These are phyloP conservation scores for Trachurus trachurus DNA, from an alignment of 2,797 vertebrate species.

Conservation along the genomic window DNA sequence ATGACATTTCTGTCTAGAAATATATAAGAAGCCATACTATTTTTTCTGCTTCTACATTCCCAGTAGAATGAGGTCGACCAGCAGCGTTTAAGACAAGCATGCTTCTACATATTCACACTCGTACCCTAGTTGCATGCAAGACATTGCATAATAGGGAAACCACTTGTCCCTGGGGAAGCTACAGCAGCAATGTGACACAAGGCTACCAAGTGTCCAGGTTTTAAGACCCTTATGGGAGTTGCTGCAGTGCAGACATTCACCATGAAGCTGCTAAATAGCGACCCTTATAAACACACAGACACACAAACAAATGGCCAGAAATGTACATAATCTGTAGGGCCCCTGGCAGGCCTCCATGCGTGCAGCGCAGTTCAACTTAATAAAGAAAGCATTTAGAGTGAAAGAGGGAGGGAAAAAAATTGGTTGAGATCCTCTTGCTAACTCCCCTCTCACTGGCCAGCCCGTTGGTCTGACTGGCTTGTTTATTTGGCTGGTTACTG, in stretches of 20 bases:
- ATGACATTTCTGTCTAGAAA: background rate
- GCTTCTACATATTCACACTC: slow-evolving; percentile 24
- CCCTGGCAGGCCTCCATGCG: slow-evolving; percentile 51
- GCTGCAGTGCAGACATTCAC: slow-evolving; percentile 69
- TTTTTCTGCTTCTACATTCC: background rate
- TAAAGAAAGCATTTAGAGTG: slow-evolving; percentile 76
- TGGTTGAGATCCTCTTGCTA: slow-evolving; percentile 34
- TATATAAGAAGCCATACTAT: background rate
- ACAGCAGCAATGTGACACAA: slow-evolving; percentile 69
- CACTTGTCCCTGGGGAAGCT: slow-evolving; percentile 32
- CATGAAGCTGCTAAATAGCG: slow-evolving; percentile 70
- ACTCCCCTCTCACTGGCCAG: slow-evolving; percentile 33
- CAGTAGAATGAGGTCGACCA: background rate
- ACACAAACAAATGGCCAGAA: slow-evolving; percentile 55
- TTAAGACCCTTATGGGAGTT: slow-evolving; percentile 47
- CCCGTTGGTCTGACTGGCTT: slow-evolving; percentile 62
- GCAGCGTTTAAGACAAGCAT: background rate
- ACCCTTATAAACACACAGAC: slow-evolving; percentile 50
- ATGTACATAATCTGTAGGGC: slow-evolving; percentile 58
- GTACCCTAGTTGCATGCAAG: background rate
- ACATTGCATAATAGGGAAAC: slow-evolving; percentile 49
- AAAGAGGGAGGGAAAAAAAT: slow-evolving; percentile 14
- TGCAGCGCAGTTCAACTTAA: slow-evolving; percentile 58
- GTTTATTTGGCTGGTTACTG: slow-evolving; percentile 77
- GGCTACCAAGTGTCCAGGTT: slow-evolving; percentile 59